Evolutionary conservation across 1,140 invertebrate species (phyloP).

Genomic region (Papilio helenus): DNA sequence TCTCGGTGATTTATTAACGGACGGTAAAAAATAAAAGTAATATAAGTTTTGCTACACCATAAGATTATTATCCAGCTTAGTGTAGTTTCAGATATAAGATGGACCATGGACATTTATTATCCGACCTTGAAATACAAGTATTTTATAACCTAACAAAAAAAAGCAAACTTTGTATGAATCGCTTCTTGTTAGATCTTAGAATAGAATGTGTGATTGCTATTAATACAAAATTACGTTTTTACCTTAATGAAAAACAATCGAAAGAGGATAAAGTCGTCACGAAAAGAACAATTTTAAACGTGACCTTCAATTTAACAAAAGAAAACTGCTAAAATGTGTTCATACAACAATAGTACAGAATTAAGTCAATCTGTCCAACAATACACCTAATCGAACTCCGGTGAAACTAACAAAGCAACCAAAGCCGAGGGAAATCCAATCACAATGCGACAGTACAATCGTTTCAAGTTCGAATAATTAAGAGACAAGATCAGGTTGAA

Average conservation of each 20-base stretch:
- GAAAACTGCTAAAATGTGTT: not conserved
- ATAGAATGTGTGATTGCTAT: too few species aligned
- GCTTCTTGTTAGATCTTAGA: too few species aligned
- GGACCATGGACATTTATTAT: too few species aligned
- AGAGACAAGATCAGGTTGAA: not conserved
- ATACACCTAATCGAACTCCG: slow-evolving; percentile 8
- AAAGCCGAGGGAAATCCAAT: not conserved
- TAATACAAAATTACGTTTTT: too few species aligned
- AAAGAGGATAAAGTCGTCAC: too few species aligned
- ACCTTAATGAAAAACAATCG: too few species aligned
- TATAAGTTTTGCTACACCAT: not conserved
- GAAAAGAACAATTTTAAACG: too few species aligned
- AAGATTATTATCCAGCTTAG: not conserved
- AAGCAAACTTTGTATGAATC: too few species aligned
- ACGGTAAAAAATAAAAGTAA: slow-evolving; percentile 17
- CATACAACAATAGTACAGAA: not conserved
- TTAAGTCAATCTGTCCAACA: not conserved
- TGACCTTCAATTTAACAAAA: not conserved
- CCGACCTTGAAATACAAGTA: too few species aligned
- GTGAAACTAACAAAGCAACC: slow-evolving; percentile 24
- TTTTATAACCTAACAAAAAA: too few species aligned
- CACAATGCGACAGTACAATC: slow-evolving; percentile 28
- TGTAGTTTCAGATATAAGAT: not conserved
- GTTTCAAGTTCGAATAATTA: slow-evolving; percentile 9
- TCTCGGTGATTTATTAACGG: slow-evolving; percentile 13